Evolutionary conservation across 2,888 invertebrate genomes (phyloP).

Genomic region (Nomada lathburiana): DNA sequence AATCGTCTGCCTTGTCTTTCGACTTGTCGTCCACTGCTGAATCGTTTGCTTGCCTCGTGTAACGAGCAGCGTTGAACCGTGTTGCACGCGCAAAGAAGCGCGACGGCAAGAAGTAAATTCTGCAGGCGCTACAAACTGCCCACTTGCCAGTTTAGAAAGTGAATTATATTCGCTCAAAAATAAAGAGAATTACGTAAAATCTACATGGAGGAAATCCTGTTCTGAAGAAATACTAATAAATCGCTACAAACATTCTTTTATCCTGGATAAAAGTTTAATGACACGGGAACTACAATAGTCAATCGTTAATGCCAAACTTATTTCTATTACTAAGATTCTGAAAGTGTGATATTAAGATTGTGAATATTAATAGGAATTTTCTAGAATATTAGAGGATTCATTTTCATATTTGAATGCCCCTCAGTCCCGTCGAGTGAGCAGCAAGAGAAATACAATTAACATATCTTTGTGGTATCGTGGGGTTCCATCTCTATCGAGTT

Average conservation of each 20-base stretch:
- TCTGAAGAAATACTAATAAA: background rate
- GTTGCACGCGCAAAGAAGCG: background rate
- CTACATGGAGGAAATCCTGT: no score
- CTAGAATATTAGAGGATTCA: no score
- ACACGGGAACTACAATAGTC: no score
- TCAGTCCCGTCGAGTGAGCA: background rate
- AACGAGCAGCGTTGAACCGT: slow-evolving; percentile 14
- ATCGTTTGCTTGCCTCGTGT: background rate
- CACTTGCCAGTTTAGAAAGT: no score
- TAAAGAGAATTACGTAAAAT: no score
- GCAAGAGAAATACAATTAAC: background rate
- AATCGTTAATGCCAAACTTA: no score
- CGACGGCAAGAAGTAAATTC: background rate
- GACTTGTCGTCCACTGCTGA: background rate
- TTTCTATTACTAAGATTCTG: no score
- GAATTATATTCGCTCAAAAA: no score
- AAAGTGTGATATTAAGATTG: no score
- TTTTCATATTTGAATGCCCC: no score
- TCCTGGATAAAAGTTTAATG: background rate
- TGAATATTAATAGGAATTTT: no score
- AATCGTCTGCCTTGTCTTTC: slow-evolving; percentile 3
- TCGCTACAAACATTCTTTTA: background rate
- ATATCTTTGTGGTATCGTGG: background rate
- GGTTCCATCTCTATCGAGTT: slow-evolving; percentile 4
- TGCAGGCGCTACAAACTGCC: no score